Evolutionary conservation across 2,888 invertebrate species (phyloP), one percentile per base, ranked within the genome.

Genomic region (Salpingus planirostris): DNA sequence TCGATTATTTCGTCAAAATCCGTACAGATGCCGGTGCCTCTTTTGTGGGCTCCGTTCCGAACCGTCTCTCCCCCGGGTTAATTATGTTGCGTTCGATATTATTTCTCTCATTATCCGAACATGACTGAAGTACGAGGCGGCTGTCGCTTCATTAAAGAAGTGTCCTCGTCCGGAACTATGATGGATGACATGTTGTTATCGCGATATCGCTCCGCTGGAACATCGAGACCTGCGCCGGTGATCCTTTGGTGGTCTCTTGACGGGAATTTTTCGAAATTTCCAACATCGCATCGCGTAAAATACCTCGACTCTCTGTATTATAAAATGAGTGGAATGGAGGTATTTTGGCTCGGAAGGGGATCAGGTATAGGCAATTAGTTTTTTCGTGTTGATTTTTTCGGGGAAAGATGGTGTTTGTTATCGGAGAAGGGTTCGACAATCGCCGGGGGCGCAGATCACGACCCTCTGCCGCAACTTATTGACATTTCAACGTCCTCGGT

Each of bases 131-230:
- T 53, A 49, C 47, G 44, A 47, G 52, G 57, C 57, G 60, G 58
- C 59, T 55, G 60, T 60, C 62, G 56, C 50, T 54, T 57, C 58
- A 54, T 59, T 62, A 64, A 64, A 61, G 60, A 55, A 59, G 52
- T 56, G 59, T 57, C 56, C 52, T 57, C 57, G 49, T 50, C 46
- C 50, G 44, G 51, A 54, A 60, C 59, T 59, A 62, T 64, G 64
- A 64, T 63, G 57, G 64, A 64, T 64, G 49, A 47, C 47, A 47
- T 46, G 49, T 46, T 48, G 51, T 60, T 64, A 64, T 64, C 64
- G 54, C 46, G 44, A 54, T 57, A 59, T 61, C 57, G 49, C 15
- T 22, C 12, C 18, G 15, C n/a, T 8, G 27, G 21, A 23, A 31
- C 23, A 11, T 10, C 23, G 4, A 8, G 23, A 8, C 10, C 8